Conservation (phyloP, 2,797 vertebrate genomes). For the Nannoperca australis region DNA sequence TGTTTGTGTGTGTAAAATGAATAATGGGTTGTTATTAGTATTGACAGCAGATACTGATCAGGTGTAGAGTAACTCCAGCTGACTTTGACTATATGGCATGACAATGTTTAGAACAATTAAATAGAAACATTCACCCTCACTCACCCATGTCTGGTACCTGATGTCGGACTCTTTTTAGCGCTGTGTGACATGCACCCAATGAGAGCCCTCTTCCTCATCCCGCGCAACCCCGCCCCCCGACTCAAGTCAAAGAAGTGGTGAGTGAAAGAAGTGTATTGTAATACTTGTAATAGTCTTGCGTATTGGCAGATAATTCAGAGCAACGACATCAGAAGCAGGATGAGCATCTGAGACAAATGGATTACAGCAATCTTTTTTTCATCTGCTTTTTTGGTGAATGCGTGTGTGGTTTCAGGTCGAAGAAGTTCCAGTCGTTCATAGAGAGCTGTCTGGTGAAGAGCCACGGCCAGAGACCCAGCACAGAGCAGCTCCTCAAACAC, state of each 20-base stretch:
- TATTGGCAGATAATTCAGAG: not conserved
- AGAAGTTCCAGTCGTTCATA: slow-evolving; percentile 97
- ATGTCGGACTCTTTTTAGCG: slow-evolving; percentile 81
- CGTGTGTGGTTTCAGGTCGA: slow-evolving; percentile 86
- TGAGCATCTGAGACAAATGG: not conserved
- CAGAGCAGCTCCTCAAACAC: slow-evolving; percentile 94
- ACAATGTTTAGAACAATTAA: slow-evolving; percentile 29
- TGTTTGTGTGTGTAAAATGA: not conserved
- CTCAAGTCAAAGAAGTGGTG: slow-evolving; percentile 97
- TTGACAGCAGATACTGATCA: slow-evolving; percentile 41
- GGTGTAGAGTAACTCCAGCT: slow-evolving; percentile 1
- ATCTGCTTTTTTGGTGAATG: not conserved
- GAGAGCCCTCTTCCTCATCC: slow-evolving; percentile 96
- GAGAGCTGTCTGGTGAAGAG: slow-evolving; percentile 96
- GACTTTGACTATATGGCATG: slow-evolving; percentile 40
- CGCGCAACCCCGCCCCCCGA: slow-evolving; percentile 92
- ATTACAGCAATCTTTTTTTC: not conserved
- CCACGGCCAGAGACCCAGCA: slow-evolving; percentile 91
- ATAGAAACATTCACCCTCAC: not conserved
- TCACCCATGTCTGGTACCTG: not conserved
- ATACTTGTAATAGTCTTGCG: not conserved
- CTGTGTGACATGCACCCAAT: slow-evolving; percentile 97
- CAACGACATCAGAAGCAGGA: not conserved
- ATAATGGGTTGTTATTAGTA: slow-evolving; percentile 31
- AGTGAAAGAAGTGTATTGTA: slow-evolving; percentile 67